These are phyloP conservation scores for Tyria jacobaeae DNA, from an alignment of 2,888 invertebrate genomes.

Conservation along the genomic window DNA sequence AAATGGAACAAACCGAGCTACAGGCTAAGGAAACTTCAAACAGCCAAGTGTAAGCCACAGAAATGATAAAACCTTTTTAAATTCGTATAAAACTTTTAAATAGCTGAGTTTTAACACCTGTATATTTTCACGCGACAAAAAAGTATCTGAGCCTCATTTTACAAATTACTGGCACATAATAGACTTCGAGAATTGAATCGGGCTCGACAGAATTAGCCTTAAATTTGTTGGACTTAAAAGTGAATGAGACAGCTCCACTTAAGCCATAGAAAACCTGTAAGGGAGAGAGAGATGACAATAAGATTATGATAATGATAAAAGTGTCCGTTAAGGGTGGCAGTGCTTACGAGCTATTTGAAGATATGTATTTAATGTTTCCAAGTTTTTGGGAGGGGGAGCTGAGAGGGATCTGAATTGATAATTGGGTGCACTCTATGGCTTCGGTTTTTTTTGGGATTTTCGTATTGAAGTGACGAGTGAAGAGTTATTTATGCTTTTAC, in stretches of 20 bases:
- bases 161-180: constrained; percentile 76
- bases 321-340: constrained; percentile 80
- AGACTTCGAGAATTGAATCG: constrained; percentile 71
- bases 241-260: constrained; percentile 54
- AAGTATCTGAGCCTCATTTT: constrained; percentile 49
- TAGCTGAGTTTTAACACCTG: constrained; percentile 37
- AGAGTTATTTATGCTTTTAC: constrained; percentile 48
- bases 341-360: constrained; percentile 84
- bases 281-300: constrained; percentile 62
- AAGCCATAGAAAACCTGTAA: constrained; percentile 30
- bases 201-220: constrained; percentile 76
- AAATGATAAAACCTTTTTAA: neutral
- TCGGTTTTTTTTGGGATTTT: constrained; percentile 49
- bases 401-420: constrained; percentile 78
- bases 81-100: neutral
- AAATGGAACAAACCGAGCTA: neutral
- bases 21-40: neutral
- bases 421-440: constrained; percentile 74
- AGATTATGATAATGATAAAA: constrained; percentile 85
- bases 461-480: constrained; percentile 45
- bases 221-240: constrained; percentile 68
- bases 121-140: constrained; percentile 46
- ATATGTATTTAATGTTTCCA: constrained; percentile 83
- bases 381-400: constrained; percentile 59
- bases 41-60: neutral